A percentile compares a stretch with the other conserved stretches of the same genome.
phyloP scores from a whole-genome alignment of 2,888 invertebrate species.

The Nomada hirtipes region DNA sequence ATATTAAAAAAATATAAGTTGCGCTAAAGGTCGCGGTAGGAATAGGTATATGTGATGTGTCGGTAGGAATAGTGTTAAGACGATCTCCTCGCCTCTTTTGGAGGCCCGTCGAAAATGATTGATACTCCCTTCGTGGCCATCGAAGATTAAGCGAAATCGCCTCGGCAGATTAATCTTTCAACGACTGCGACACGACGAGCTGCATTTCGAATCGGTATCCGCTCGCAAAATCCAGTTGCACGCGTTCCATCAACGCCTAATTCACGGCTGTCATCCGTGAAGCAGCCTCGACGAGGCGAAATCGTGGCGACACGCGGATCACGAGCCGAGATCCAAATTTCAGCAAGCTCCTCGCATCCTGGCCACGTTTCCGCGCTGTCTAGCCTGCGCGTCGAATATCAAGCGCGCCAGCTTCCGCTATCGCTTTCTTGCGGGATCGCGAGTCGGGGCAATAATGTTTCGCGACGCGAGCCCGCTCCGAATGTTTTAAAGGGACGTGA shows the following conservation, averaged over 20 bases:
- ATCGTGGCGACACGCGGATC: constrained; percentile 49
- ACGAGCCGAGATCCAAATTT: constrained; percentile 20
- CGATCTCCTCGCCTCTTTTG: background rate
- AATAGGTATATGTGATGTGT: no score
- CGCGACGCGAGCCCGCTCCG: constrained; percentile 28
- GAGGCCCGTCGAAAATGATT: no score
- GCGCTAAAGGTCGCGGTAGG: no score
- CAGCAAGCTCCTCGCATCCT: constrained; percentile 22
- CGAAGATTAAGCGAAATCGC: background rate
- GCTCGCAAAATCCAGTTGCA: constrained; percentile 44
- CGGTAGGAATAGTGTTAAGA: no score
- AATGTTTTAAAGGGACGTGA: constrained; percentile 17
- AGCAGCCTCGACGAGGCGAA: constrained; percentile 34
- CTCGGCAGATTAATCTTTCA: background rate
- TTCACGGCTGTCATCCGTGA: constrained; percentile 57
- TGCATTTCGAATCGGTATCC: constrained; percentile 32
- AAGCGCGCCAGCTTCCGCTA: constrained; percentile 39
- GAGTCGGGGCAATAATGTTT: constrained; percentile 55
- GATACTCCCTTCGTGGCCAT: no score
- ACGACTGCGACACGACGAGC: background rate
- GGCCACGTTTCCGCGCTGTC: constrained; percentile 41
- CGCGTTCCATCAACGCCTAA: constrained; percentile 42
- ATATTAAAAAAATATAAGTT: no score
- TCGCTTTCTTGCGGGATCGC: constrained; percentile 53
- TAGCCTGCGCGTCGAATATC: constrained; percentile 43